Percentiles rank a stretch among this genome's conserved stretches.
These are phyloP conservation scores for Somateria mollissima DNA, from an alignment of 2,797 vertebrate species.

Conservation along the genomic window DNA sequence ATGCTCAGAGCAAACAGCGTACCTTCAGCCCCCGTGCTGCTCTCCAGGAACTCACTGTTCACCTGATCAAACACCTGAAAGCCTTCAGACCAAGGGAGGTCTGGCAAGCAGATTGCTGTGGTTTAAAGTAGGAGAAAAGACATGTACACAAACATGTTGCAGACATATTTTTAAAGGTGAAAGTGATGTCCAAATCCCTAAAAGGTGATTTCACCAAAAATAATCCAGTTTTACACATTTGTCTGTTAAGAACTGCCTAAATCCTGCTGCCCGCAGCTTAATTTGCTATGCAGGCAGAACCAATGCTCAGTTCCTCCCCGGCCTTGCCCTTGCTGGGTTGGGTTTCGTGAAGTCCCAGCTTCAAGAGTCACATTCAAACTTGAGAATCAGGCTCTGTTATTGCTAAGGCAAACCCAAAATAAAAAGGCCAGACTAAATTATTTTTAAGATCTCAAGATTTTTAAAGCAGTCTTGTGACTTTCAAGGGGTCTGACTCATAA, in stretches of 20 bases:
- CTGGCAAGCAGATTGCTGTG: not conserved
- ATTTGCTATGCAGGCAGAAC: accelerated
- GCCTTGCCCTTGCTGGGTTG: accelerated
- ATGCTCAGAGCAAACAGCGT: not conserved
- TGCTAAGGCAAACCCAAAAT: constrained; percentile 21
- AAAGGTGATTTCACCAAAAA: not conserved
- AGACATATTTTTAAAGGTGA: accelerated
- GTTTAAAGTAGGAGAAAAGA: not conserved
- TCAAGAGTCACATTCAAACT: not conserved
- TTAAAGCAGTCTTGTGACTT: constrained; percentile 60
- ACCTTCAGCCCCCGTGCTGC: accelerated
- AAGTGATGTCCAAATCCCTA: not conserved
- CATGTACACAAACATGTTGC: accelerated
- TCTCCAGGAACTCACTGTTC: not conserved
- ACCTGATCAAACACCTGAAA: not conserved
- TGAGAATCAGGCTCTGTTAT: not conserved
- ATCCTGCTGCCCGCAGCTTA: not conserved
- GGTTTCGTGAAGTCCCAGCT: not conserved
- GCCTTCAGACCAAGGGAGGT: not conserved
- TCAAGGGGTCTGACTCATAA: constrained; percentile 54
- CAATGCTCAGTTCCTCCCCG: not conserved
- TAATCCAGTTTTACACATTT: accelerated
- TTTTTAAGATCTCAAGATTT: constrained; percentile 58
- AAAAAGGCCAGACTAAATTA: constrained; percentile 56
- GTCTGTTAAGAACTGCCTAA: not conserved